Percentiles rank a stretch among this genome's conserved stretches.
These are phyloP conservation scores for Palythoa caribaeorum DNA, from an alignment of 92 coral and sea anemone genomes.

Conservation along the genomic window DNA sequence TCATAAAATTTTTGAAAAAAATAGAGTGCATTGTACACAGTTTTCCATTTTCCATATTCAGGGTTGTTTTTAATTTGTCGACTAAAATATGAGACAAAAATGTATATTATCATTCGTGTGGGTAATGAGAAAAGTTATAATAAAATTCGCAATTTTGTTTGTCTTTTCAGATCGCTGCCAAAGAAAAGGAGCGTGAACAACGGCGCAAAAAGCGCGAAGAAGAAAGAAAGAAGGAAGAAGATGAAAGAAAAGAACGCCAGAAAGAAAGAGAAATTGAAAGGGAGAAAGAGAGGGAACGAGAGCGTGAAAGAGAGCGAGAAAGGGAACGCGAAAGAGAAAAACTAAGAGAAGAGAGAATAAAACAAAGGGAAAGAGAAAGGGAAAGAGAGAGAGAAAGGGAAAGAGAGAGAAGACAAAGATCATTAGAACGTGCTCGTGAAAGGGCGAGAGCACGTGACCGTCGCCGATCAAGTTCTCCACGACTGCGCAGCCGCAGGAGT, in stretches of 20 bases:
- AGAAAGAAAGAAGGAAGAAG: slow-evolving; percentile 57
- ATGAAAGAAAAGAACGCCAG: slow-evolving; percentile 65
- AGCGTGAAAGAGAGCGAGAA: slow-evolving; percentile 71
- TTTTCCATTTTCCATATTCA: too few relatives aligned
- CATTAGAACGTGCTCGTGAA: slow-evolving; percentile 32
- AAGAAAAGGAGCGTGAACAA: slow-evolving; percentile 82
- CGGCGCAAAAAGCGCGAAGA: slow-evolving; percentile 78
- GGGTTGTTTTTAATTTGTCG: too few relatives aligned
- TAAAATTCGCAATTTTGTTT: neutral
- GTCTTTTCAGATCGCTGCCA: slow-evolving; percentile 60
- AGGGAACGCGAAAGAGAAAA: slow-evolving; percentile 66
- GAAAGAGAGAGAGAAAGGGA: slow-evolving; percentile 20
- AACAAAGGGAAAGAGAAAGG: slow-evolving; percentile 46
- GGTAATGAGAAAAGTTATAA: neutral
- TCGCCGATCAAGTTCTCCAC: slow-evolving; percentile 39
- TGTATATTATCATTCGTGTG: too few relatives aligned
- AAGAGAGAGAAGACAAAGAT: slow-evolving; percentile 25
- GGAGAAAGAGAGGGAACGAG: slow-evolving; percentile 47
- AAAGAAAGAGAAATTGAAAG: slow-evolving; percentile 58
- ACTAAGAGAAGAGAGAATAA: slow-evolving; percentile 55
- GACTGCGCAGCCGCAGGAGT: slow-evolving; percentile 38
- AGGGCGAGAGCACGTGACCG: slow-evolving; percentile 47
- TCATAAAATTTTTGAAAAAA: too few relatives aligned
- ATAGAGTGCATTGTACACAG: too few relatives aligned
- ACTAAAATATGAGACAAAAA: too few relatives aligned